Base-by-base conservation (phyloP, 1,140 invertebrate genomes). In the Ceratoteleas bidentatus region DNA sequence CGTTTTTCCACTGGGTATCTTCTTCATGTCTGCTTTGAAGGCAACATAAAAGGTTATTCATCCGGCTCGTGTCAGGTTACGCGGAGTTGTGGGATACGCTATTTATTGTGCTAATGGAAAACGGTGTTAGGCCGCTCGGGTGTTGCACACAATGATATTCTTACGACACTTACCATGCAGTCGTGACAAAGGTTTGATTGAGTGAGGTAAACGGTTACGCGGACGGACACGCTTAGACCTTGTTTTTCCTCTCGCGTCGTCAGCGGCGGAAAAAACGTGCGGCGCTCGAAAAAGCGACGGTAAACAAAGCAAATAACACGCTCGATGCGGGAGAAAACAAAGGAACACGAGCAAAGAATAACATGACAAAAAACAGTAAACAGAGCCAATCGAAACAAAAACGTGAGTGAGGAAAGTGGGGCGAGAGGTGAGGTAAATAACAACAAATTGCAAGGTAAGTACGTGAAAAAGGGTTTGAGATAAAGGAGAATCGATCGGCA, bases 181-280 rank as follows among this genome's bases (percentile, higher is more conserved):
- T 62, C 49, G 66, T 70, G 60, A 78, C 75, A 72, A 78, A 78
- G 66, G 53, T 64, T 38, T 62, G 66, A 78, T 70, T 78, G 61
- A 78, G 52, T 72, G 47, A 56, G 45, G 72, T 15, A 43, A 61
- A 47, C 14, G 34, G 14, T 52, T 43, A 61, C n/a, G 47, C 13
- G 57, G 53, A 69, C 33, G 11, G 66, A 70, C 66, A 70, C 56
- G 47, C 60, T 57, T 52, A 33, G 52, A 49, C 10, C 24, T 58
- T 50, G 50, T 58, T 57, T 43, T 24, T 50, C 11, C 34, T 38
- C 57, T 50, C 36, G 16, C 24, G 16, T 49, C 13, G 33, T 13
- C 6, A 13, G 38, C 15, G n/a, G 11, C 43, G 43, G 10, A 45
- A 45, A n/a, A 13, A 45, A 45, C n/a, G 43, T n/a, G 43, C 43